A percentile compares a stretch with the other conserved stretches of the same genome.
These are phyloP conservation scores for Pyxicephalus adspersus DNA, from an alignment of 2,113 vertebrate species.

Conservation along the genomic window DNA sequence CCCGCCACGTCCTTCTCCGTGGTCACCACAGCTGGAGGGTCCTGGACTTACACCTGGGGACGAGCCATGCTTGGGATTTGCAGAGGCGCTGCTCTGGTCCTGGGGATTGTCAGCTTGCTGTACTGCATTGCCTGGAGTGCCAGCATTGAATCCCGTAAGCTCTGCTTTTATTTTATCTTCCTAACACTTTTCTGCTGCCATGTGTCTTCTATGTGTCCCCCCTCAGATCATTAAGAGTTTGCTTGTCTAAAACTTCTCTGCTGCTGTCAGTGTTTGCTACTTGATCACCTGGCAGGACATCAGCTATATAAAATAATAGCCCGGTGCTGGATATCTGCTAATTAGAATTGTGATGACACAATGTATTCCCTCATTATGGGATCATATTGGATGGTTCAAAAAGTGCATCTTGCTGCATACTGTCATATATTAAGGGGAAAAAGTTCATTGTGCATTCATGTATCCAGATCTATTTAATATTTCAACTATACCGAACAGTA, in stretches of 20 bases:
- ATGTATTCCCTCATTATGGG: not conserved
- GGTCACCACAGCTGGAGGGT: not conserved
- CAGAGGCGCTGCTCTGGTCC: slow-evolving; percentile 31
- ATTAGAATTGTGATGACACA: not conserved
- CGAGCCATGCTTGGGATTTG: slow-evolving; percentile 52
- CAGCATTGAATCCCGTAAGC: slow-evolving; percentile 42
- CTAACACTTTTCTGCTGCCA: no score
- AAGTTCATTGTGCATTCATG: slow-evolving; percentile 4
- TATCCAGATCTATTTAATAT: not conserved
- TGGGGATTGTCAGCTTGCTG: slow-evolving; percentile 52
- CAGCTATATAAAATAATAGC: not conserved
- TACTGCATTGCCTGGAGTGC: slow-evolving; percentile 51
- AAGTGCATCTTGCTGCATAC: not conserved
- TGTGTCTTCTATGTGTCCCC: no score
- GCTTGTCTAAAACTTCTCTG: slow-evolving; percentile 43
- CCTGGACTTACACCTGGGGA: slow-evolving; percentile 37
- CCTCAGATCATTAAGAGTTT: slow-evolving; percentile 47
- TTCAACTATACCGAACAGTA: not conserved
- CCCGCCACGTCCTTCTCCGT: not conserved
- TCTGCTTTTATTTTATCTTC: slow-evolving; percentile 1
- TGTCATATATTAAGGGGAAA: not conserved
- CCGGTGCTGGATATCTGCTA: not conserved
- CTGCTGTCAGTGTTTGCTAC: not conserved
- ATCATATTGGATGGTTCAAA: no score
- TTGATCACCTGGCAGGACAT: not conserved